Base-by-base conservation (phyloP, 2,888 invertebrate species). In the Euspilapteryx auroguttella region DNA sequence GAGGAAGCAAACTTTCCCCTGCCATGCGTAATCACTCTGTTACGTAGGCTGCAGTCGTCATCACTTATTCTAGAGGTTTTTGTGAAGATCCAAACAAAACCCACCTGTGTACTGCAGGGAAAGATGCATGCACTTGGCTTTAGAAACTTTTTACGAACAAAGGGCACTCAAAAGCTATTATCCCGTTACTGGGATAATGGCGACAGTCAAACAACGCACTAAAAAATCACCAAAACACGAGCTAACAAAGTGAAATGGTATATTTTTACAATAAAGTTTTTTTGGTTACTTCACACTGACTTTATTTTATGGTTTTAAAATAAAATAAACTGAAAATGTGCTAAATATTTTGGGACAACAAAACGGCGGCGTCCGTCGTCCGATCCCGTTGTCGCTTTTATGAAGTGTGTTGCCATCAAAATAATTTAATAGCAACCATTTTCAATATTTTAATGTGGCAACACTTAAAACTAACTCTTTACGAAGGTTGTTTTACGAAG, bases 91-190 rank as follows among this genome's bases (percentile, higher is more conserved):
- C n/a, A n/a, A 12, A 37, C 15, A 25, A 17, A 27, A 61, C 69
- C 52, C 44, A 77, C 76, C 76, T 76, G 73, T 52, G 68, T 73
- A 68, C 66, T 73, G 71, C 76, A 69, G 59, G 56, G 63, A 65
- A 69, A 77, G 76, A 77, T 77, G 69, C 77, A 77, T 77, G 75
- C 77, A 77, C 77, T 75, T 75, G 64, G 71, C 71, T 76, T 73
- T 61, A 44, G 54, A 63, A 62, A 71, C 76, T 75, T 66, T 61
- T 61, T 25, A 40, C 46, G 53, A 71, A 75, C 71, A 75, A 75
- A 71, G 68, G 32, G 63, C 56, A 56, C 49, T 57, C 53, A 66
- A 68, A 62, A 34, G 68, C 69, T 59, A 61, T 57, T 71, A 73
- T 73, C 76, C 76, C 75, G 75, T 76, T 73, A 71, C 27, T 24